A percentile compares a stretch with the other conserved stretches of the same genome.
phyloP scores from a whole-genome alignment of 2,888 invertebrate genomes.

The Laspeyria flexula region DNA sequence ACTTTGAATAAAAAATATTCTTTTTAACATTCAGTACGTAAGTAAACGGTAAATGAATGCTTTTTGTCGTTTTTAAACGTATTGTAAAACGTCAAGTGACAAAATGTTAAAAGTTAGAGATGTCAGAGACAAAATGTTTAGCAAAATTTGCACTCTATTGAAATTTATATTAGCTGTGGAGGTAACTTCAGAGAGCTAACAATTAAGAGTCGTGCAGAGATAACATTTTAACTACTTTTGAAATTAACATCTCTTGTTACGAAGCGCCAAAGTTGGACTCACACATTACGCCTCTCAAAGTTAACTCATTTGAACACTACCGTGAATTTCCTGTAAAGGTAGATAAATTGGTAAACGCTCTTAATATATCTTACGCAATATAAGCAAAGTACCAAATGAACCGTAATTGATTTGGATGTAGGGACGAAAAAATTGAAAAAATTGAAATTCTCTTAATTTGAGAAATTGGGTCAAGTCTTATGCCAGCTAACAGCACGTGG shows the following conservation, averaged over 20 bases:
- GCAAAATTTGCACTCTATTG: slow-evolving; percentile 20
- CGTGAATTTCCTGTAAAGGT: too few species aligned
- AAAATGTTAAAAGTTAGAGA: background rate
- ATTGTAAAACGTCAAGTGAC: background rate
- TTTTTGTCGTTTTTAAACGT: slow-evolving; percentile 8
- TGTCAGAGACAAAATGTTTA: background rate
- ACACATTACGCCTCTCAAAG: background rate
- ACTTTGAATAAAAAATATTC: slow-evolving; percentile 21
- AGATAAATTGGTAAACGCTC: too few species aligned
- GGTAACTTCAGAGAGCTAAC: slow-evolving; percentile 38
- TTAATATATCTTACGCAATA: too few species aligned
- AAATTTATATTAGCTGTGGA: slow-evolving; percentile 43
- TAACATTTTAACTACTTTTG: slow-evolving; percentile 57
- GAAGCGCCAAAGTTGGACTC: slow-evolving; percentile 36
- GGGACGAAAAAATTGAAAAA: too few species aligned
- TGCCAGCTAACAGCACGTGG: too few species aligned
- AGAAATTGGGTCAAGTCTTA: too few species aligned
- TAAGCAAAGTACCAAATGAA: background rate
- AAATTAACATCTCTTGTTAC: slow-evolving; percentile 53
- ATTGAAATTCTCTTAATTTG: too few species aligned
- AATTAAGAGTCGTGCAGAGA: slow-evolving; percentile 42
- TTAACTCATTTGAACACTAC: slow-evolving; percentile 11
- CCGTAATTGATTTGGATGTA: background rate
- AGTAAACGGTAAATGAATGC: too few species aligned
- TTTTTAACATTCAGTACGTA: slow-evolving; percentile 1